Conservation (phyloP, 2,888 invertebrate genomes). For the Pomacea canaliculata region DNA sequence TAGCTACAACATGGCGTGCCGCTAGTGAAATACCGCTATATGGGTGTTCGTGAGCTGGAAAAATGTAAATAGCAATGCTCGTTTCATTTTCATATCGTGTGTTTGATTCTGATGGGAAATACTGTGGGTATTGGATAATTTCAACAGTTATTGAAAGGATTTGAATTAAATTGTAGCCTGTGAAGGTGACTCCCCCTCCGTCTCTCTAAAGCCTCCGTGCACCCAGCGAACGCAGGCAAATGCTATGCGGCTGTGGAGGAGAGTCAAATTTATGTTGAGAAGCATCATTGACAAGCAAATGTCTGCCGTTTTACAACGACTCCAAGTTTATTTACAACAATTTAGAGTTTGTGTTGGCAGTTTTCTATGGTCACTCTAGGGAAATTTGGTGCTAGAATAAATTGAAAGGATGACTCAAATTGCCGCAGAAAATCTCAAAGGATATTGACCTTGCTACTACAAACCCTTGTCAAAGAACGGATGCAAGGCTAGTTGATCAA, state of each 20-base stretch:
- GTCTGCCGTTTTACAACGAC: not conserved
- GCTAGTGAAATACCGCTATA: conserved; percentile 12
- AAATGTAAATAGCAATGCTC: not conserved
- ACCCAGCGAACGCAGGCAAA: conserved; percentile 15
- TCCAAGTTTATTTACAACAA: not conserved
- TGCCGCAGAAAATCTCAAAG: too few species aligned
- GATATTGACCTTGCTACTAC: not conserved
- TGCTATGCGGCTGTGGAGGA: conserved; percentile 27
- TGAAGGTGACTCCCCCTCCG: conserved; percentile 19
- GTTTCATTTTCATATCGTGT: not conserved
- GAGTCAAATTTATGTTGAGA: conserved; percentile 28
- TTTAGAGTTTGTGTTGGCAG: too few species aligned
- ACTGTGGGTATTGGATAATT: too few species aligned
- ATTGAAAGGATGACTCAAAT: too few species aligned
- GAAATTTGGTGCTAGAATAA: too few species aligned
- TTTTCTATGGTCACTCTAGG: too few species aligned
- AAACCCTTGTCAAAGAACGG: not conserved
- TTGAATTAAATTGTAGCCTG: not conserved
- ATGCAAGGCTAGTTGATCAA: conserved; percentile 7
- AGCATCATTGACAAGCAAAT: conserved; percentile 21
- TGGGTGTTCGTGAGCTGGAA: not conserved
- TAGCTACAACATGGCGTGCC: conserved; percentile 39
- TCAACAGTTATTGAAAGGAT: too few species aligned
- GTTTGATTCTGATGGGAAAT: too few species aligned
- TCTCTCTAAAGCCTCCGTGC: not conserved